Conservation (phyloP, 2,888 invertebrate species). For the Drosophila mayaguana region DNA sequence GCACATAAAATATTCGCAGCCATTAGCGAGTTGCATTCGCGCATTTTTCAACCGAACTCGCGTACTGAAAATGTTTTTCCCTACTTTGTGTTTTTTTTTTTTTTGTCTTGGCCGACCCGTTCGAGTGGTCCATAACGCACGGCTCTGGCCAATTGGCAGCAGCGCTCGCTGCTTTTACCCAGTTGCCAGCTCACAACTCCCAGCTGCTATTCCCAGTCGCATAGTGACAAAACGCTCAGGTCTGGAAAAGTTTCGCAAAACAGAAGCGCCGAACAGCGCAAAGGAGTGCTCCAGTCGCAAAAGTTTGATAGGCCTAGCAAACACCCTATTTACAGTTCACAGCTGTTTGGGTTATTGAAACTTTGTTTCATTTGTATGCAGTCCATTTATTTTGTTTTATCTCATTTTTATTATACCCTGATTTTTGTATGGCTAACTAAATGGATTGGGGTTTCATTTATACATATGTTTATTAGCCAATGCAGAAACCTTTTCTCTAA, state of each 20-base stretch:
- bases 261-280: background rate
- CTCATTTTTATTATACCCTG: too few relatives aligned
- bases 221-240: conserved; percentile 18
- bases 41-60: conserved; percentile 46
- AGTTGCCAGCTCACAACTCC: background rate
- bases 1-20: conserved; percentile 72
- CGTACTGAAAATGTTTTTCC: conserved; percentile 16
- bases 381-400: background rate
- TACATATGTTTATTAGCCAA: too few relatives aligned
- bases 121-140: background rate
- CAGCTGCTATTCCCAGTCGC: conserved; percentile 11
- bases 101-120: background rate
- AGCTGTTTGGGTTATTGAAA: background rate
- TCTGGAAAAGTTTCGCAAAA: conserved; percentile 5
- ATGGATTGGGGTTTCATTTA: too few relatives aligned
- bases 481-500: too few relatives aligned
- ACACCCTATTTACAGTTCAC: background rate
- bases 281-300: background rate
- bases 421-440: too few relatives aligned
- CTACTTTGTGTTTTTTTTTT: background rate
- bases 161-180: background rate
- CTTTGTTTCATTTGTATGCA: background rate
- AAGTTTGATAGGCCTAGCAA: background rate
- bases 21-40: conserved; percentile 71
- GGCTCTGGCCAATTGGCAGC: conserved; percentile 6